Base-by-base conservation (phyloP, 2,888 invertebrate species). In the Diaprepes abbreviatus region DNA sequence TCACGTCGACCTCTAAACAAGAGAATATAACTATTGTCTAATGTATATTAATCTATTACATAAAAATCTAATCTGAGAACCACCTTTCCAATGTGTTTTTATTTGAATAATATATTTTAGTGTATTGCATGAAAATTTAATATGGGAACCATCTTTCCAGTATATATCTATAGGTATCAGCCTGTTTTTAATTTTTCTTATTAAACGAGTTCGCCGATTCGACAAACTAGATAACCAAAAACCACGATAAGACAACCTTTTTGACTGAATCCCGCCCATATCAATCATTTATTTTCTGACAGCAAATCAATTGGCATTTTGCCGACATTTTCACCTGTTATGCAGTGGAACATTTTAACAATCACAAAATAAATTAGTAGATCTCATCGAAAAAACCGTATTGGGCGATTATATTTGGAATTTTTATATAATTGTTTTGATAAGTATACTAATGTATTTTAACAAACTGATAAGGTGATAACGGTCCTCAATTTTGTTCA, bases 321-420 rank as follows among this genome's bases (percentile, higher is more conserved):
- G 79, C 81, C 82, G 82, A 81, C 82, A 80, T 81, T 79, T 80
- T 81, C 81, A 81, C 80, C 81, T 81, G 82, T 80, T 80, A 19
- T 33, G 36, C 63, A 63, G 36, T 68, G 54, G 59, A 60, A 54
- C 64, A 70, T 48, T 40, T 10, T 40, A 52, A 55, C 35, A 48
- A 43, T 45, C 24, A 45, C 14, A 33, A 55, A 31, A 28, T 35
- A 43, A 24, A 40, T 43, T 45, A 10, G 31, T 17, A 54, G 3
- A n/a, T 33, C 21, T 43, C 28, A 40, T 33, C 33, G 5, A 19
- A n/a, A 54, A 4, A 14, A 52, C 35, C 48, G 12, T 28, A 28
- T 38, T 66, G 59, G 52, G 16, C 60, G 36, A 50, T 54, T 60
- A 54, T 28, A 48, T 58, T 66, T 50, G 6, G 9, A 14, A 14